Evolutionary conservation across 2,797 vertebrate species (phyloP), one percentile per base, ranked within the genome.

Genomic region (Liasis olivaceus): DNA sequence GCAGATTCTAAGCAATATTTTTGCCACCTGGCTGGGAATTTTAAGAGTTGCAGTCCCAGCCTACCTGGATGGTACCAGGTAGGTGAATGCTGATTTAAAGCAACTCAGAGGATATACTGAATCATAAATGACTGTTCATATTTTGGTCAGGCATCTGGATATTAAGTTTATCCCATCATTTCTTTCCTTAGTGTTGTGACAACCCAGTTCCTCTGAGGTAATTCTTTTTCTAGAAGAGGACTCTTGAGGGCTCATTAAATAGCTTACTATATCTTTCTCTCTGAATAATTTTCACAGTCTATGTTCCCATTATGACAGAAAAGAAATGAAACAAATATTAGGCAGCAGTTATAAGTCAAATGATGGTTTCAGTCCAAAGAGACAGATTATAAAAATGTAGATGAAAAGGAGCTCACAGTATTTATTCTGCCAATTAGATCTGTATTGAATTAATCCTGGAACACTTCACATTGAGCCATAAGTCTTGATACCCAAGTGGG

Each of bases 371-470:
- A 60, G 56, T 72, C 42, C 42, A 42, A 81, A 92, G 26, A 69
- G 4, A 7, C 26, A 81, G 14, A 6, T 15, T 54, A 47, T 90
- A 63, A 86, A 90, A 4, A 90, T 42, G 31, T 58, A 36, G 62
- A 63, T 6, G 17, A 22, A 81, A 66, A 69, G 31, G 4, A 0
- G 54, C 12, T 26, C 36, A 14, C 36, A 26, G 24, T 14, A 77
- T 36, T 88, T 42, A 26, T 0, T 0, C 88, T 5, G 0, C 59
- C 90, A 81, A 54, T 92, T 89, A 6, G 51, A 88, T 87, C 1
- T 77, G 28, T 42, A 20, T 93, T 66, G 95, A 28, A 54, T 84
- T 93, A 72, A 90, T 62, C 42, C 87, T 90, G 85, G 28, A 4
- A 90, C 77, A 31, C 17, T 90, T 2, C 63, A 92, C 36, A 60